Evolutionary conservation across 2,888 invertebrate genomes (phyloP).

Genomic region (Epistrophella euchroma): DNA sequence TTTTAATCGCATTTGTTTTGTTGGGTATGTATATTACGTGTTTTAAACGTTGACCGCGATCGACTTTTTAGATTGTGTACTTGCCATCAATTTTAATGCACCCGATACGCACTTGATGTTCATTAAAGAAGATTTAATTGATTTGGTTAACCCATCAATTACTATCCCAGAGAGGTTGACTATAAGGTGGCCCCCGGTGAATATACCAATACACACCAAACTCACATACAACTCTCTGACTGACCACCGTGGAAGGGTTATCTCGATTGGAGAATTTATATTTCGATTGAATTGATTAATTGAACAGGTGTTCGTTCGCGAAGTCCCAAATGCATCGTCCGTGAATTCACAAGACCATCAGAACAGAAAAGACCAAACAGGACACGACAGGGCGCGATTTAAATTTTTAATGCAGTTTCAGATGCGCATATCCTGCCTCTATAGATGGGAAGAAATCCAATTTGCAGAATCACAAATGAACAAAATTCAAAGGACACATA

Average conservation of each 20-base stretch:
- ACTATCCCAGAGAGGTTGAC: constrained; percentile 32
- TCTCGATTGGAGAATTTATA: constrained; percentile 61
- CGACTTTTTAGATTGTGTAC: constrained; percentile 52
- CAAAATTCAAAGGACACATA: constrained; percentile 39
- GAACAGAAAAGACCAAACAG: background rate
- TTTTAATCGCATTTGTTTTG: constrained; percentile 16
- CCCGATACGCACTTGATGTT: constrained; percentile 52
- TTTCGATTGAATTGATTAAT: constrained; percentile 66
- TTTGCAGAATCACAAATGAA: constrained; percentile 58
- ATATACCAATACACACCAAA: background rate
- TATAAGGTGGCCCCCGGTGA: background rate
- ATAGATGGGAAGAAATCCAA: constrained; percentile 55
- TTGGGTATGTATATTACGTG: constrained; percentile 9
- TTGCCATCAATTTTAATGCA: constrained; percentile 61
- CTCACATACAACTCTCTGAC: background rate
- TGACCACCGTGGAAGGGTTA: constrained; percentile 36
- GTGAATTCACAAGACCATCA: constrained; percentile 50
- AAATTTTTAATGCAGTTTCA: constrained; percentile 33
- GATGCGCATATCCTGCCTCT: constrained; percentile 49
- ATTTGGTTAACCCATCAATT: constrained; percentile 71
- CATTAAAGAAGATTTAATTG: constrained; percentile 74
- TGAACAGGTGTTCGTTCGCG: constrained; percentile 69
- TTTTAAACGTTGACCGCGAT: constrained; percentile 52
- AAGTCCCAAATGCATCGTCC: constrained; percentile 26
- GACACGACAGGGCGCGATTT: constrained; percentile 9